Base-by-base conservation (phyloP, 2,888 invertebrate species). In the Drosophila percnosoma region DNA sequence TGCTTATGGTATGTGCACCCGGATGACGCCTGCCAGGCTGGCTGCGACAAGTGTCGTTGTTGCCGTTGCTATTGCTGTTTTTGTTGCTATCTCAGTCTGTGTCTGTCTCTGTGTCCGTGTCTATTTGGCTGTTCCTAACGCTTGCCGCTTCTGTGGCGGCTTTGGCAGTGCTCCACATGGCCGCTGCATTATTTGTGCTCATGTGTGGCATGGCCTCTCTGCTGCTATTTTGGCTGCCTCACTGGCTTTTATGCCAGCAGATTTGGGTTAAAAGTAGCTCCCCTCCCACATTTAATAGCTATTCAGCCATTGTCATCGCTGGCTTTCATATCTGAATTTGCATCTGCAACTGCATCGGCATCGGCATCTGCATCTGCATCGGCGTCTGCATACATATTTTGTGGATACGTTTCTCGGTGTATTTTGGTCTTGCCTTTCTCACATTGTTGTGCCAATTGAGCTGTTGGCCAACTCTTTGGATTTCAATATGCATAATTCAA, bases 221-320 rank as follows among this genome's bases (percentile, higher is more conserved):
- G 67, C 61, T 74, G 75, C 68, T 55, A 64, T 72, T 69, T 60
- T 51, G 68, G 68, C 59, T 58, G 68, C 59, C 60, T 75, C 57
- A 49, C 58, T 58, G 82, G 78, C 87, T 81, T 88, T 88, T 82
- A 78, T 85, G 89, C 89, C 85, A 87, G 80, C 87, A 85, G 85
- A 89, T 87, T 89, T 87, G 81, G 87, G 87, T 89, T 87, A 89
- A 87, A 87, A 89, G 85, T 87, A 79, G 87, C 81, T 79, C 81
- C 89, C 89, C 87, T 81, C 72, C 87, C 87, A 89, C 83, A 84
- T 89, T 87, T 89, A 89, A 87, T 87, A 82, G 87, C 83, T 77
- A 84, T 88, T 76, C 69, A 69, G 66, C 62, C 60, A 73, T 68
- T 57, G 59, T 62, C 76, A 77, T 65, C 48, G 73, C 61, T 18